Percentiles rank a stretch among this genome's conserved stretches.
phyloP scores from a whole-genome alignment of 2,888 invertebrate species.

The Ametastegia equiseti region DNA sequence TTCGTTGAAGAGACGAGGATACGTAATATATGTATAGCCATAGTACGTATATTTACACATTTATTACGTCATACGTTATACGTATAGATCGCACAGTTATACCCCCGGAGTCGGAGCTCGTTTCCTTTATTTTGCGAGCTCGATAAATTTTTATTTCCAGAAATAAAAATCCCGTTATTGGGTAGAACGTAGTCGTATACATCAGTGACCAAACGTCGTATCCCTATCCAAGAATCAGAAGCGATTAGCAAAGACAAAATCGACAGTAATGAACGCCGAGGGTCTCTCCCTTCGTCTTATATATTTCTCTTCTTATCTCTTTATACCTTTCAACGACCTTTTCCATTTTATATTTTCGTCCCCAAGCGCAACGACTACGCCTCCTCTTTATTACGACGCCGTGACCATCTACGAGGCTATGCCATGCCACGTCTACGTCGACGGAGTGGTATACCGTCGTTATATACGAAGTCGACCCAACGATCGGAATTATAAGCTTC shows the following conservation, averaged over 20 bases:
- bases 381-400: conserved; percentile 30
- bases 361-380: conserved; percentile 15
- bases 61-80: neutral
- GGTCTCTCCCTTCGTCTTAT: conserved; percentile 42
- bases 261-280: conserved; percentile 34
- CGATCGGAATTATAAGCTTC: conserved; percentile 39
- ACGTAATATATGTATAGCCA: neutral
- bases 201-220: conserved; percentile 22
- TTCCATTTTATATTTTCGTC: conserved; percentile 43
- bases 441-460: conserved; percentile 43
- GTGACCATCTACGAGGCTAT: conserved; percentile 46
- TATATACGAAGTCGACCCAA: conserved; percentile 35
- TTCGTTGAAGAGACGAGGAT: too few species aligned
- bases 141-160: conserved; percentile 16
- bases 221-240: conserved; percentile 37
- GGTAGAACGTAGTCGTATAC: neutral
- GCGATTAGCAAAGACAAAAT: conserved; percentile 43
- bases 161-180: conserved; percentile 15
- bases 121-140: neutral
- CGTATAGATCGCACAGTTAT: neutral
- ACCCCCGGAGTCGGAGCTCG: neutral
- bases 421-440: conserved; percentile 48
- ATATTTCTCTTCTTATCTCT: conserved; percentile 42
- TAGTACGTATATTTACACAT: neutral
- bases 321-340: conserved; percentile 33